phyloP scores from a whole-genome alignment of 2,797 vertebrate species.

The Sarcophilus harrisii region DNA sequence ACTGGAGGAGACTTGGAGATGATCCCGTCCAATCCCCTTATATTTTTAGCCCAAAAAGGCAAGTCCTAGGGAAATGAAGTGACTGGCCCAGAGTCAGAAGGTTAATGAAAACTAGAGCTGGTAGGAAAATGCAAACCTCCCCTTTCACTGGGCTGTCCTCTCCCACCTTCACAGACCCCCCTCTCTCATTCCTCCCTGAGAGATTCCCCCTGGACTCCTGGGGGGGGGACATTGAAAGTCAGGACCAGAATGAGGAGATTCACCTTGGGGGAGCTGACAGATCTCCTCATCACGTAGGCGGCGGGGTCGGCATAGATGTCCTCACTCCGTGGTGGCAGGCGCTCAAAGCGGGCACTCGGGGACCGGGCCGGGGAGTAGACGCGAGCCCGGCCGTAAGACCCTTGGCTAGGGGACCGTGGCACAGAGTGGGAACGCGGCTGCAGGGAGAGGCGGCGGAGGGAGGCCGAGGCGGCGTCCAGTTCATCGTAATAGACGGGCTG shows the following conservation, averaged over 20 bases:
- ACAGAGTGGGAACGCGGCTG: constrained; percentile 96
- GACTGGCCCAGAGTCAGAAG: neutral
- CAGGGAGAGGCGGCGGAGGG: constrained; percentile 92
- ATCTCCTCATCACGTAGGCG: constrained; percentile 91
- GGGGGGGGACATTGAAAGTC: rapidly evolving
- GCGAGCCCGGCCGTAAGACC: constrained; percentile 88
- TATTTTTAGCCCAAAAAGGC: neutral
- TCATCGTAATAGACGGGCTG: constrained; percentile 85
- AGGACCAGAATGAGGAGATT: neutral
- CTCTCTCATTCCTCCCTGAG: neutral
- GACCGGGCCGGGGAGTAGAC: constrained; percentile 93
- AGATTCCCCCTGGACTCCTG: neutral
- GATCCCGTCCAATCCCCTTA: neutral
- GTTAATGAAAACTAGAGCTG: neutral
- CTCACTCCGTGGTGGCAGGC: constrained; percentile 87
- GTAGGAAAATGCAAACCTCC: too few relatives aligned
- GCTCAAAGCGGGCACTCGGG: constrained; percentile 90
- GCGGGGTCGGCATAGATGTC: constrained; percentile 91
- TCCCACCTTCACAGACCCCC: neutral
- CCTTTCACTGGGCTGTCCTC: neutral
- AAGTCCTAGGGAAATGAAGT: neutral
- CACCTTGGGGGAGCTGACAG: constrained; percentile 96
- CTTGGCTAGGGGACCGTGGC: constrained; percentile 93
- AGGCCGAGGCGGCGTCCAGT: constrained; percentile 87
- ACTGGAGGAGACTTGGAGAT: neutral